Base-by-base conservation (phyloP, 2,888 invertebrate genomes). In the Phortica okadai region DNA sequence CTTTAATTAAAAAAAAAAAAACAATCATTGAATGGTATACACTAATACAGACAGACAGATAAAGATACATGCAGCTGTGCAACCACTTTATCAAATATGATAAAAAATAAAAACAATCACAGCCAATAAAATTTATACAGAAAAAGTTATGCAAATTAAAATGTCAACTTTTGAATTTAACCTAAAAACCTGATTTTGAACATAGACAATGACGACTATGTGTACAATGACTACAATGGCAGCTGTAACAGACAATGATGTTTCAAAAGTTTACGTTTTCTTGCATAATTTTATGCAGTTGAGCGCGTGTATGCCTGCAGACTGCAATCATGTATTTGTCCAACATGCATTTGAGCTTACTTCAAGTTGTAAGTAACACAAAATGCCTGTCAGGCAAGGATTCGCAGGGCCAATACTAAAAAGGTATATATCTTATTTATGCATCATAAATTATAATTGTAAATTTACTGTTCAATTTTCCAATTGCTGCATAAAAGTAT, bases 1-100 rank as follows among this genome's bases (percentile, higher is more conserved):
- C 41, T 66, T 66, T 66, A 66, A 41, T 66, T 41, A 66, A 66
- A 66, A 41, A 66, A 66, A 66, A 66, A 66, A 66, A 25, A 62
- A 8, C 21, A 21, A 10, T 25, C n/a, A 25, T 8, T 14, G 41
- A 8, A 1, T 14, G 41, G 1, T 41, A 1, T 41, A 66, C 42
- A 41, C 1, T 41, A 8, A 66, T 42, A 21, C 66, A 66, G 14
- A 33, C 25, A 41, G 3, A 64, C 41, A 41, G 6, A 64, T 54
- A 54, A 14, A 54, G 10, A 54, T 59, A 16, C 59, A n/a, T n/a
- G 14, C 59, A 59, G 59, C 59, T 59, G 59, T n/a, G 21, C 59
- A 8, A 8, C 59, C 59, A n/a, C 14, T 59, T 59, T n/a, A 59
- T n/a, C 59, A 59, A 59, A 59, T 59, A 59, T 59, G 66, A 66